Conservation (phyloP, 2,113 vertebrate genomes). For the Nerophis lumbriciformis region DNA sequence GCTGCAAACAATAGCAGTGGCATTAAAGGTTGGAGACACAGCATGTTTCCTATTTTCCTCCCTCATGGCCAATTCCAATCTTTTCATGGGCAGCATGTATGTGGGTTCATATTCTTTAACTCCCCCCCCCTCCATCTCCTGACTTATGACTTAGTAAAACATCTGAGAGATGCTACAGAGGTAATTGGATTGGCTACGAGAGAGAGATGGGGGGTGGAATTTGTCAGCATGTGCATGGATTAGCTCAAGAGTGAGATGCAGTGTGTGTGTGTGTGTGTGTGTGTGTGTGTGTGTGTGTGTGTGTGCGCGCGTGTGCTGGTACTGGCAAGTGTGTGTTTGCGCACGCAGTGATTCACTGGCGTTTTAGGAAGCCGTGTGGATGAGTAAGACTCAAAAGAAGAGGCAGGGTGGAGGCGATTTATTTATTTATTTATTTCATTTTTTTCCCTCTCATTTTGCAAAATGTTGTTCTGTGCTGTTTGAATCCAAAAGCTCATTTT, state of each 20-base stretch:
- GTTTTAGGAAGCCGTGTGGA: constrained; percentile 40
- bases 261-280: constrained; percentile 6
- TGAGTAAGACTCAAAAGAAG: constrained; percentile 34
- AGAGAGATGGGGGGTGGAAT: constrained; percentile 33
- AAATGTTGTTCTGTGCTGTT: not conserved
- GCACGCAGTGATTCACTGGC: constrained; percentile 40
- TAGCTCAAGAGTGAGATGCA: constrained; percentile 1
- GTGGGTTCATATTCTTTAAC: not conserved
- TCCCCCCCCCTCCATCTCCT: constrained; percentile 18
- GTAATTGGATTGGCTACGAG: constrained; percentile 62
- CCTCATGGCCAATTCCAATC: not conserved
- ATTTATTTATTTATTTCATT: constrained; percentile 4
- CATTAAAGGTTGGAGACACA: too few relatives aligned
- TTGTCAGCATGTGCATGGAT: constrained; percentile 37
- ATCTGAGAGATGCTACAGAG: constrained; percentile 55
- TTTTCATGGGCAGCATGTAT: not conserved
- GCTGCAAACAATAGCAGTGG: too few relatives aligned
- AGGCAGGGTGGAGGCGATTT: not conserved
- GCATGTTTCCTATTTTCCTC: too few relatives aligned
- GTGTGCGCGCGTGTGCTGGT: constrained; percentile 18
- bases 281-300: constrained; percentile 19
- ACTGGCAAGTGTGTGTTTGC: constrained; percentile 7
- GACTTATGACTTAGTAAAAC: constrained; percentile 58
- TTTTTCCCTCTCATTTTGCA: not conserved
- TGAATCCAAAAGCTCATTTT: too few relatives aligned